Evolutionary conservation across 2,113 vertebrate genomes (phyloP).

Genomic region (Mesoclemmys tuberculata): DNA sequence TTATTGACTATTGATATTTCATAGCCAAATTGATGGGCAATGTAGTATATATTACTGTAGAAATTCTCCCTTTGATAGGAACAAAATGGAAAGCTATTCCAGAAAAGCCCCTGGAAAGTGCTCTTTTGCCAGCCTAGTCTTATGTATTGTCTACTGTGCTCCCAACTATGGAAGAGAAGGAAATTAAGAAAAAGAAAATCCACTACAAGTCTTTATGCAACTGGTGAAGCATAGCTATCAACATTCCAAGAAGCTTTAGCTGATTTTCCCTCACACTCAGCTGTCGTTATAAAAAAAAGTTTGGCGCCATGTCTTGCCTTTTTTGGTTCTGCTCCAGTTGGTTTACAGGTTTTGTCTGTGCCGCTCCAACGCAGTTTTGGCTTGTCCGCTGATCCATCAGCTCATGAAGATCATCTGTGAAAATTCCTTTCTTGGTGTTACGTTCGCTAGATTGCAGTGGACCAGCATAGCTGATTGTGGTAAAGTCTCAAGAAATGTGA

Average conservation of each 20-base stretch:
- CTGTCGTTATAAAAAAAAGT: not conserved
- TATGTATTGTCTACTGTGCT: not conserved
- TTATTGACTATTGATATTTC: not conserved
- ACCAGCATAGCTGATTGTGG: constrained; percentile 77
- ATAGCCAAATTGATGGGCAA: not conserved
- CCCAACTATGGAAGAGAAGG: not conserved
- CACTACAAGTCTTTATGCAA: not conserved
- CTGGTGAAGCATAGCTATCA: not conserved
- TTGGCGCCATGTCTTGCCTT: constrained; percentile 80
- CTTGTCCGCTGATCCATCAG: constrained; percentile 94
- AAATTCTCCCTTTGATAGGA: not conserved
- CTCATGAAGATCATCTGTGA: constrained; percentile 91
- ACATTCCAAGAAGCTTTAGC: not conserved
- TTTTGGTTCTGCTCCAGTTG: constrained; percentile 90
- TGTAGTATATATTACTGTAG: not conserved
- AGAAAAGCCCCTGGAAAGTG: not conserved
- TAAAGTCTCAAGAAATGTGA: constrained; percentile 82
- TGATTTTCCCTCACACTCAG: not conserved
- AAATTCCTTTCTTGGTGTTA: constrained; percentile 94
- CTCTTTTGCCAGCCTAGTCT: not conserved
- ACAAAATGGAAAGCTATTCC: not conserved
- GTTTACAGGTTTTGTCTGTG: constrained; percentile 87
- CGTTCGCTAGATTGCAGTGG: constrained; percentile 96
- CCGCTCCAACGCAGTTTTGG: constrained; percentile 83
- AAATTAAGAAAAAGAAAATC: constrained; percentile 1